Conservation (phyloP, 2,888 invertebrate species). For the Eristalis tenax region DNA sequence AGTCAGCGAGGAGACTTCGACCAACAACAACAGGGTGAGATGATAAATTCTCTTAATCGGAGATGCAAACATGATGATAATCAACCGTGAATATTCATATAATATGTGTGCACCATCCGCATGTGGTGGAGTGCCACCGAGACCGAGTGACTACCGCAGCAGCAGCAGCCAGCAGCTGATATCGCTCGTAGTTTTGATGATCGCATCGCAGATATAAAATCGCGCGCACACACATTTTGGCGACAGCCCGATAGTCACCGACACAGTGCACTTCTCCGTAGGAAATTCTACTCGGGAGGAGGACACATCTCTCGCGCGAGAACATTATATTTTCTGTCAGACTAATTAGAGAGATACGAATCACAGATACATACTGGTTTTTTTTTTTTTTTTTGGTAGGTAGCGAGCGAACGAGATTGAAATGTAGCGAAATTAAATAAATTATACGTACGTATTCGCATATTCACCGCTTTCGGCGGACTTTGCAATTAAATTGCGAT, state of each 20-base stretch:
- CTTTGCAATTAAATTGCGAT: constrained; percentile 63
- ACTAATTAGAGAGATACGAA: constrained; percentile 67
- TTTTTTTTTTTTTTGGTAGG: background rate
- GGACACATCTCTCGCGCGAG: constrained; percentile 58
- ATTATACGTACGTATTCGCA: constrained; percentile 30
- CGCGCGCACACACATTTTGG: constrained; percentile 49
- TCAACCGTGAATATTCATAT: constrained; percentile 41
- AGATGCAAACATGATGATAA: constrained; percentile 58
- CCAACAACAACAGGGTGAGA: constrained; percentile 44
- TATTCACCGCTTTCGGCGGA: constrained; percentile 29
- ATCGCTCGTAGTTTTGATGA: constrained; percentile 48
- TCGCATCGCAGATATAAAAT: constrained; percentile 39
- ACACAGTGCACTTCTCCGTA: constrained; percentile 4
- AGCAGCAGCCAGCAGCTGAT: background rate
- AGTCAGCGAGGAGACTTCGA: too few relatives aligned
- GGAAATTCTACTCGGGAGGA: constrained; percentile 38
- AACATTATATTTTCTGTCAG: constrained; percentile 69
- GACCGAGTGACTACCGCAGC: background rate
- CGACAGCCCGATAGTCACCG: constrained; percentile 48
- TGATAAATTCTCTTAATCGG: constrained; percentile 62
- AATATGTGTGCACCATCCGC: background rate
- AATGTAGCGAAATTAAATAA: constrained; percentile 68
- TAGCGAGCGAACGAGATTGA: constrained; percentile 55
- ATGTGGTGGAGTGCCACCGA: background rate
- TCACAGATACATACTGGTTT: constrained; percentile 13